Evolutionary conservation across 92 coral and sea anemone species (phyloP).

Genomic region (Parazoanthus darwini): DNA sequence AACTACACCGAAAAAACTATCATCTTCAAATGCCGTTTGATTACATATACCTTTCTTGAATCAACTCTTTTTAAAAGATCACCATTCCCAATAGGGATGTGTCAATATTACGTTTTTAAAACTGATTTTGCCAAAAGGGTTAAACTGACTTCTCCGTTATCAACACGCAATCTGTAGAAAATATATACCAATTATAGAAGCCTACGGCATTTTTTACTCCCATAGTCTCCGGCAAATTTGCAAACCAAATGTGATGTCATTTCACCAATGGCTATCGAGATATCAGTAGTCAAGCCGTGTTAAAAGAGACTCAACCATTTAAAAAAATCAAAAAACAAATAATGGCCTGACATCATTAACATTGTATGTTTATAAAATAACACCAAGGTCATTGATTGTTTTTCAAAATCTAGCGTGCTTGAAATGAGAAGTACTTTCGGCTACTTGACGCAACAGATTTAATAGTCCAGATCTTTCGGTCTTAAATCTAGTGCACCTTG

Average conservation of each 20-base stretch:
- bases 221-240: background rate
- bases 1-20: too few species aligned
- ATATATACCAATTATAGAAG: background rate
- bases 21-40: background rate
- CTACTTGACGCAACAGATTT: conserved; percentile 29
- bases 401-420: conserved; percentile 30
- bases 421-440: background rate
- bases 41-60: background rate
- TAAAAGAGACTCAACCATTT: background rate
- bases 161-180: background rate
- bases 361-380: background rate
- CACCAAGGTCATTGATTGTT: conserved; percentile 11
- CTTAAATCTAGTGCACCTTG: conserved; percentile 19
- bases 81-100: background rate
- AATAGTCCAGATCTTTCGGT: conserved; percentile 8
- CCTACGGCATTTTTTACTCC: background rate
- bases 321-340: background rate
- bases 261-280: background rate
- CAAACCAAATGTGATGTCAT: conserved; percentile 3
- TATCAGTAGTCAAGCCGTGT: background rate
- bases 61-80: background rate
- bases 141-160: background rate
- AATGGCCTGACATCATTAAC: background rate
- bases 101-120: too few species aligned
- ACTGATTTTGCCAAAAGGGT: too few species aligned